These are phyloP conservation scores for Reinhardtius hippoglossoides DNA, from an alignment of 2,113 vertebrate species.

Conservation along the genomic window DNA sequence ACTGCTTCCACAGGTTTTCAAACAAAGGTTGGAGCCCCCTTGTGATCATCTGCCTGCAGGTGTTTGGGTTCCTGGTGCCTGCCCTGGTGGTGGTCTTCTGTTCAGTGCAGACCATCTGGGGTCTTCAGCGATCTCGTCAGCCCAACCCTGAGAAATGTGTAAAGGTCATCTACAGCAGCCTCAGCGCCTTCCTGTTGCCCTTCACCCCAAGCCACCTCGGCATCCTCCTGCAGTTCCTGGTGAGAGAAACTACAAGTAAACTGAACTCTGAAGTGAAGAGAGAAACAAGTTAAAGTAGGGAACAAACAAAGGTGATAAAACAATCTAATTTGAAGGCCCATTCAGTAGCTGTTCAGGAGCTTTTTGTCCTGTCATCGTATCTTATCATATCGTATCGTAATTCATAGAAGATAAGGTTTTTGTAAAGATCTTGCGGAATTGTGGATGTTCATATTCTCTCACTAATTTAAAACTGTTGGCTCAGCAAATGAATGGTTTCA, in stretches of 20 bases:
- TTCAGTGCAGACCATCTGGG: slow-evolving; percentile 81
- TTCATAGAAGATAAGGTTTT: too few relatives aligned
- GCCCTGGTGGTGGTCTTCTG: slow-evolving; percentile 83
- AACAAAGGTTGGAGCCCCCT: slow-evolving; percentile 74
- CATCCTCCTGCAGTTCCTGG: slow-evolving; percentile 90
- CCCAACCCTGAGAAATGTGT: slow-evolving; percentile 70
- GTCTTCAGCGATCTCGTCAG: slow-evolving; percentile 69
- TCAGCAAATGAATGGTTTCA: too few relatives aligned
- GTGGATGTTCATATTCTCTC: too few relatives aligned
- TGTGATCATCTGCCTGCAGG: slow-evolving; percentile 82
- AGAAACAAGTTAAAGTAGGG: background rate
- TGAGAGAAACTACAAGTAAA: slow-evolving; percentile 38
- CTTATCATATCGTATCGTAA: too few relatives aligned
- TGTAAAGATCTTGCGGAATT: too few relatives aligned
- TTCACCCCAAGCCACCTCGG: slow-evolving; percentile 89
- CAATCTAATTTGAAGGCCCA: too few relatives aligned
- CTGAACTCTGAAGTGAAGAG: background rate
- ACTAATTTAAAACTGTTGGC: too few relatives aligned
- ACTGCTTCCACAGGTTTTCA: slow-evolving; percentile 88
- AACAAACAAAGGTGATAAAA: too few relatives aligned
- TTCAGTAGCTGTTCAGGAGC: background rate
- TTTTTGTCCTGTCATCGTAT: background rate
- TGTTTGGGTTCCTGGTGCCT: slow-evolving; percentile 90
- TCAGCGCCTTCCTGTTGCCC: slow-evolving; percentile 88
- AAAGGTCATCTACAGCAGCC: slow-evolving; percentile 85